Evolutionary conservation across 2,113 vertebrate species (phyloP).

Genomic region (Festucalex cinctus): DNA sequence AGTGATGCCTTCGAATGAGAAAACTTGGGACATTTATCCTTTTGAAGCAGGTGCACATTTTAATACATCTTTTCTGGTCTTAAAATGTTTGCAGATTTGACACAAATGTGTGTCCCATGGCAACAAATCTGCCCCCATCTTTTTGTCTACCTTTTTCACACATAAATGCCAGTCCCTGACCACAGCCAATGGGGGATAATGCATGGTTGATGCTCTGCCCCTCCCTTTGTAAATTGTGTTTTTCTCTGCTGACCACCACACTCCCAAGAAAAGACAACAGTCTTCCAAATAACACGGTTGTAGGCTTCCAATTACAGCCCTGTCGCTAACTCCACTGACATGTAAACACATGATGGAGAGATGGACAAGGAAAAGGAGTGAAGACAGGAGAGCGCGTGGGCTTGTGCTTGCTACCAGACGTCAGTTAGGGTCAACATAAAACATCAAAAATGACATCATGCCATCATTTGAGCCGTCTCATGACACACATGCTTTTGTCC

Average conservation of each 20-base stretch:
- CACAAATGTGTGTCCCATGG: constrained; percentile 24
- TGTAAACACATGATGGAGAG: constrained; percentile 59
- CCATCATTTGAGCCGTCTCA: constrained; percentile 35
- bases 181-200: constrained; percentile 64
- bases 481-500: constrained; percentile 14
- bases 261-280: constrained; percentile 70
- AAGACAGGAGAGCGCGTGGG: constrained; percentile 42
- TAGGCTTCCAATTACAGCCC: constrained; percentile 75
- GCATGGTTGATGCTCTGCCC: constrained; percentile 55
- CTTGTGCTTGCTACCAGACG: constrained; percentile 44
- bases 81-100: constrained; percentile 22
- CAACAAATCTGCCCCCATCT: constrained; percentile 15
- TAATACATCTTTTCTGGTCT: not conserved
- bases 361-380: constrained; percentile 22
- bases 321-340: constrained; percentile 60
- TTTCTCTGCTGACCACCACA: constrained; percentile 64
- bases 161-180: constrained; percentile 52
- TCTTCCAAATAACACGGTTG: constrained; percentile 73
- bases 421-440: constrained; percentile 43
- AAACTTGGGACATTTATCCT: not conserved
- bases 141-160: constrained; percentile 40
- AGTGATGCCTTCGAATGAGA: not conserved
- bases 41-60: constrained; percentile 8
- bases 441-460: constrained; percentile 19
- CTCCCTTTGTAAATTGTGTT: constrained; percentile 67